These are phyloP conservation scores for Gephyroberyx darwinii DNA, from an alignment of 2,797 vertebrate species.

Conservation along the genomic window DNA sequence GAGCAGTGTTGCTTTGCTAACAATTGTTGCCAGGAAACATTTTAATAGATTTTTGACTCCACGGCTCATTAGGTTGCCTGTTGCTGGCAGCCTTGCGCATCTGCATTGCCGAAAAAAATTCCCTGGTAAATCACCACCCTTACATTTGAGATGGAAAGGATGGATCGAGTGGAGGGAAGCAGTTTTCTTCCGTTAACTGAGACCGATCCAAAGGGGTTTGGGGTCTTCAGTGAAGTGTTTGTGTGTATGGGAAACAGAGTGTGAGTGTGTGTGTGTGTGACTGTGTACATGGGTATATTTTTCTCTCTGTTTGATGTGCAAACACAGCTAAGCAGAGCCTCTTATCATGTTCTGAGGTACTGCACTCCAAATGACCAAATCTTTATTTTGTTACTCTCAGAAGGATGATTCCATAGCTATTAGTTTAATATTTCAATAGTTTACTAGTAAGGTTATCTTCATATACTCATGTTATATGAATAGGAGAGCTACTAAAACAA, in stretches of 20 bases:
- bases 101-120: constrained; percentile 1
- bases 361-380: constrained; percentile 83
- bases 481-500: constrained; percentile 81
- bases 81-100: background rate
- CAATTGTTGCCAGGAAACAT: constrained; percentile 24
- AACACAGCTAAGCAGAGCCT: constrained; percentile 70
- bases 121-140: background rate
- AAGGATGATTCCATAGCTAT: constrained; percentile 77
- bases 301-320: constrained; percentile 68
- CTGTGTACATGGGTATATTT: constrained; percentile 39
- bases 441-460: constrained; percentile 82
- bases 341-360: constrained; percentile 70
- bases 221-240: constrained; percentile 30
- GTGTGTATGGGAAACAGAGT: constrained; percentile 6
- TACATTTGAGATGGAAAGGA: constrained; percentile 22
- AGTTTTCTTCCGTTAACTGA: constrained; percentile 18
- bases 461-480: constrained; percentile 75
- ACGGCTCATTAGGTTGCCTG: too few species aligned
- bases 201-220: constrained; percentile 34
- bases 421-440: constrained; percentile 83
- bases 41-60: constrained; percentile 6
- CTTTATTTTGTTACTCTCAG: constrained; percentile 85
- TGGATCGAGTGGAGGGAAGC: background rate
- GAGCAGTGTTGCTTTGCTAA: constrained; percentile 37
- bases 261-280: constrained; percentile 5